Conservation (phyloP, 2,113 vertebrate genomes). For the Cnemophilus loriae region DNA sequence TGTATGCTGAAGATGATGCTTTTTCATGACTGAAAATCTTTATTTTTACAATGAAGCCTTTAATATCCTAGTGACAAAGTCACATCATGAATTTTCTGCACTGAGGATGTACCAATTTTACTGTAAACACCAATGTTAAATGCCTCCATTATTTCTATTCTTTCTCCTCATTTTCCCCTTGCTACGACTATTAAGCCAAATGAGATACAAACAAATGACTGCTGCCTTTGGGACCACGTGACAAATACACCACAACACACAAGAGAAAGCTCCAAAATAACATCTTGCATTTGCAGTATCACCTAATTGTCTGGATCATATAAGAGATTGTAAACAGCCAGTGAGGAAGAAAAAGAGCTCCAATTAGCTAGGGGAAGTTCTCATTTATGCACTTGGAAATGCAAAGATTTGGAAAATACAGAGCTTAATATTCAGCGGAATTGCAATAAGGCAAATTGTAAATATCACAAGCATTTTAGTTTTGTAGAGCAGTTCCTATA, state of each 20-base stretch:
- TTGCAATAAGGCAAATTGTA: conserved; percentile 24
- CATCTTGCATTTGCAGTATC: conserved; percentile 12
- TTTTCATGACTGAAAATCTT: background rate
- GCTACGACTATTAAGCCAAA: background rate
- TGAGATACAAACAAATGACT: conserved; percentile 8
- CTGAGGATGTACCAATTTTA: background rate
- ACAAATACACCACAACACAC: conserved; percentile 19
- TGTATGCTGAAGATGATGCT: background rate
- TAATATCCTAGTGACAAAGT: background rate
- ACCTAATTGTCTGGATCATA: background rate
- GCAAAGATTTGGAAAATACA: conserved; percentile 62
- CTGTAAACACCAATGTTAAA: background rate
- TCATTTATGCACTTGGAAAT: conserved; percentile 55
- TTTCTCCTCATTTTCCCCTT: background rate
- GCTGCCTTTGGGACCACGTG: background rate
- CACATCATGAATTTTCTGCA: background rate
- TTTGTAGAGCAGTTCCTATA: conserved; percentile 6
- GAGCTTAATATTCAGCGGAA: conserved; percentile 40
- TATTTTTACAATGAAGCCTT: background rate
- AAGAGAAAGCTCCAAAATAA: conserved; percentile 43
- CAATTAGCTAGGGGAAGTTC: conserved; percentile 40
- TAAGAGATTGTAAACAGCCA: conserved; percentile 20
- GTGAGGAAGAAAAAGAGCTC: conserved; percentile 3
- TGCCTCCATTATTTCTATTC: background rate
- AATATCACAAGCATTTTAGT: conserved; percentile 5